Evolutionary conservation across 2,888 invertebrate genomes (phyloP).

Genomic region (Patella caerulea): DNA sequence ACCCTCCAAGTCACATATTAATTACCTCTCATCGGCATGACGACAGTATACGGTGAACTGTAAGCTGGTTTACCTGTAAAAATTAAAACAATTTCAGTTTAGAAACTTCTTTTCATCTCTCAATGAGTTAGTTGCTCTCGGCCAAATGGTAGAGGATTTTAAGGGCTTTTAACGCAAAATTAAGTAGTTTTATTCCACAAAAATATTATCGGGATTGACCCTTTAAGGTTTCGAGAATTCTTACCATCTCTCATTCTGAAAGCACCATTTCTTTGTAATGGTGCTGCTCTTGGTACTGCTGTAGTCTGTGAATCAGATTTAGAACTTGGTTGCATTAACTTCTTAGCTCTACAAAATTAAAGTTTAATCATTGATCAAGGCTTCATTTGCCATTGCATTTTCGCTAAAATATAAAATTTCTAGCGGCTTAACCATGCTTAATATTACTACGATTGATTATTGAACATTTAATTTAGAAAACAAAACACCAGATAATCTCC

Average conservation of each 20-base stretch:
- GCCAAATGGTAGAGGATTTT: background rate
- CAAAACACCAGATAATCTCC: too few species aligned
- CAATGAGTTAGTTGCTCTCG: background rate
- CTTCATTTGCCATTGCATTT: background rate
- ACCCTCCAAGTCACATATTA: too few species aligned
- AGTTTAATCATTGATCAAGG: background rate
- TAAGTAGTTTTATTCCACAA: too few species aligned
- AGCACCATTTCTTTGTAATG: background rate
- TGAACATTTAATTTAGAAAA: too few species aligned
- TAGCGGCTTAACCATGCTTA: background rate
- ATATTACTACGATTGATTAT: background rate
- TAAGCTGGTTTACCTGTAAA: too few species aligned
- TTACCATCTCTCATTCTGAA: background rate
- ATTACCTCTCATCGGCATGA: too few species aligned
- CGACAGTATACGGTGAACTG: too few species aligned
- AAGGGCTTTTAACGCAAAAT: background rate
- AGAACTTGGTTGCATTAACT: background rate
- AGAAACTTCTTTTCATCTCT: background rate
- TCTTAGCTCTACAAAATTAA: background rate
- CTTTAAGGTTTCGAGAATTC: background rate
- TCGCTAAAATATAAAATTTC: background rate
- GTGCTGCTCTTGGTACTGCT: background rate
- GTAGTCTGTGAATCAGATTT: background rate
- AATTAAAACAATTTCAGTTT: too few species aligned
- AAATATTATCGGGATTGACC: too few species aligned